Conservation (phyloP, 2,113 vertebrate genomes). For the Daboia siamensis region DNA sequence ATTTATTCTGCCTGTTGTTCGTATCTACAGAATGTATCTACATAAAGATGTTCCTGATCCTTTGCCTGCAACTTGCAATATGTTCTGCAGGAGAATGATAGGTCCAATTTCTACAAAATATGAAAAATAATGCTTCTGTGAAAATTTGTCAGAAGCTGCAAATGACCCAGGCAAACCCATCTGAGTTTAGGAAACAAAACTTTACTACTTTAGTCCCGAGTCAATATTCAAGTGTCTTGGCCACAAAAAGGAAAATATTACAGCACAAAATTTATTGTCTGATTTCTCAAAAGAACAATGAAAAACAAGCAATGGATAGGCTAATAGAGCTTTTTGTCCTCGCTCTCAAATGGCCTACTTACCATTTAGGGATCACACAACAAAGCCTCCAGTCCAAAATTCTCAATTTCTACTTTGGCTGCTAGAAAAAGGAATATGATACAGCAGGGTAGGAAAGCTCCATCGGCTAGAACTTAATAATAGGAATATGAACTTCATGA, state of each 20-base stretch:
- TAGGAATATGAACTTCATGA: background rate
- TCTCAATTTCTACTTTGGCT: background rate
- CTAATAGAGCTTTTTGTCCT: background rate
- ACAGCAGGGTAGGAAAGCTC: background rate
- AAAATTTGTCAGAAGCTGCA: background rate
- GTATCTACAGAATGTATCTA: background rate
- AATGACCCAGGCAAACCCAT: background rate
- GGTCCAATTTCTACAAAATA: fast-evolving
- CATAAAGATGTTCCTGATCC: fast-evolving
- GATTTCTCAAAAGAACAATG: constrained; percentile 66
- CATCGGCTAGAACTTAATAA: background rate
- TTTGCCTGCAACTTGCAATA: background rate
- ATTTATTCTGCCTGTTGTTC: background rate
- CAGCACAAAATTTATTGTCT: constrained; percentile 62
- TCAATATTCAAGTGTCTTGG: constrained; percentile 43
- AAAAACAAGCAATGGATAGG: constrained; percentile 52
- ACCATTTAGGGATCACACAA: background rate
- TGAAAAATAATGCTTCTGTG: background rate
- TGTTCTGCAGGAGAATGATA: background rate
- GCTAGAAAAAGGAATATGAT: background rate
- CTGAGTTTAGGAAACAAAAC: background rate
- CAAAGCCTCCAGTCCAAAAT: background rate
- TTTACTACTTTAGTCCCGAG: constrained; percentile 31
- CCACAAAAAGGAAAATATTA: constrained; percentile 62
- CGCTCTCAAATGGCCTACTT: background rate